Conservation (phyloP, 2,797 vertebrate species). For the Acanthurus lineatus region DNA sequence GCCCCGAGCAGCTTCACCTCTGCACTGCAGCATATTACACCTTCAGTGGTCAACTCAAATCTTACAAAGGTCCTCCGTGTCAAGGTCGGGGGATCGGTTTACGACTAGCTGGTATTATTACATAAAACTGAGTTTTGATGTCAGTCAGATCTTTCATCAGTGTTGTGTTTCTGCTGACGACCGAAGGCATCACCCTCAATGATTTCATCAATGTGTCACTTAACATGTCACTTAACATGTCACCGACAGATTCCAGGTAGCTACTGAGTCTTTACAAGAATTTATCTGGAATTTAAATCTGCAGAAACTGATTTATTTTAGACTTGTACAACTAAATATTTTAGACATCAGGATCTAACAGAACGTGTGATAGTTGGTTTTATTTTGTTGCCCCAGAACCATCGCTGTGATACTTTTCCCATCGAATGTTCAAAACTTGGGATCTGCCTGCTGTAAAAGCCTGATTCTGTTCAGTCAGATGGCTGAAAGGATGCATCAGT, state of each 20-base stretch:
- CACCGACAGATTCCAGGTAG: no score
- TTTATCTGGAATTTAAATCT: neutral
- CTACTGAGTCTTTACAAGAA: neutral
- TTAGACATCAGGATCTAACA: no score
- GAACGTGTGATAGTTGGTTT: no score
- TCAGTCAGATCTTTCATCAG: neutral
- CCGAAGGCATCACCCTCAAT: no score
- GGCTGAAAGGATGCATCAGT: neutral
- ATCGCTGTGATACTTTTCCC: no score
- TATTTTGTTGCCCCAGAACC: no score
- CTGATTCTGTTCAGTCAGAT: neutral
- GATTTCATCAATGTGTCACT: no score
- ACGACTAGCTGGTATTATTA: slow-evolving; percentile 23
- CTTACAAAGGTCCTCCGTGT: slow-evolving; percentile 6
- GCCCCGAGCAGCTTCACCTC: slow-evolving; percentile 54
- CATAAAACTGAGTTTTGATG: neutral
- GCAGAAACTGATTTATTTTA: no score
- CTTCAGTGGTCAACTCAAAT: slow-evolving; percentile 44
- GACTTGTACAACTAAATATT: neutral
- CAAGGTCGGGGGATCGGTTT: slow-evolving; percentile 35
- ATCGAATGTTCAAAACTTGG: neutral
- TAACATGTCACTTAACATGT: no score
- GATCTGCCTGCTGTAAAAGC: neutral
- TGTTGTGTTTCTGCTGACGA: neutral
- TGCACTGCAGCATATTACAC: slow-evolving; percentile 33